These are phyloP conservation scores for Rotaria sp. DNA, from an alignment of 2,888 invertebrate species.

Conservation along the genomic window DNA sequence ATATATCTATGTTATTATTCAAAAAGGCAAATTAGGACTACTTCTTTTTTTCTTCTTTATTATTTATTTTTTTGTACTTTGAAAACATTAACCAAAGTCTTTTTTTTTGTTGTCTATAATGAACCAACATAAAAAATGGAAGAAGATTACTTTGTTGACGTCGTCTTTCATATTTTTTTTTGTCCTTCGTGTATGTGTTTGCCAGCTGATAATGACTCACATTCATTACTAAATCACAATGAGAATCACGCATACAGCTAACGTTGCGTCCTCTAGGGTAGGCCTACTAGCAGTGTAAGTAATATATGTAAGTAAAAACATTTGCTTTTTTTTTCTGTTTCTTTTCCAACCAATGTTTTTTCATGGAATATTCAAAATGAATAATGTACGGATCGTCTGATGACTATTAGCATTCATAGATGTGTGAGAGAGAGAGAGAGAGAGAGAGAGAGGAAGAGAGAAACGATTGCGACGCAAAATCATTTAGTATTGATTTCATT, in stretches of 20 bases:
- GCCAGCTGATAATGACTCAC: neutral
- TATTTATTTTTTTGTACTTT: slow-evolving; percentile 16
- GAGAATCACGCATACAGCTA: neutral
- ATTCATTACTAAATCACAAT: neutral
- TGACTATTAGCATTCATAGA: neutral
- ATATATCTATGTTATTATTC: neutral
- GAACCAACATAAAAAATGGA: neutral
- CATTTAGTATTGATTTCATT: neutral
- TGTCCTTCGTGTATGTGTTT: neutral
- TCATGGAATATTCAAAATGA: too few species aligned
- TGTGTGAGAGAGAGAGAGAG: neutral
- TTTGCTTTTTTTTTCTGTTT: neutral
- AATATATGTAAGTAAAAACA: neutral
- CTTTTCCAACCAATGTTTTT: neutral
- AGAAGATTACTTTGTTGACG: neutral
- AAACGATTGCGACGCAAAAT: neutral
- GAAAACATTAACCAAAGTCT: neutral
- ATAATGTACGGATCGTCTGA: neutral
- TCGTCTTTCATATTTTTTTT: neutral
- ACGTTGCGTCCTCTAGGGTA: neutral
- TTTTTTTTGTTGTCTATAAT: neutral
- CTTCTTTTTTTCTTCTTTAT: neutral
- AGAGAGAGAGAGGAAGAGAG: too few species aligned
- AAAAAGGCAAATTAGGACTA: neutral
- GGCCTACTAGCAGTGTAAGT: too few species aligned